These are phyloP conservation scores for Parazoanthus darwini DNA, from an alignment of 92 coral and sea anemone genomes.

Conservation along the genomic window DNA sequence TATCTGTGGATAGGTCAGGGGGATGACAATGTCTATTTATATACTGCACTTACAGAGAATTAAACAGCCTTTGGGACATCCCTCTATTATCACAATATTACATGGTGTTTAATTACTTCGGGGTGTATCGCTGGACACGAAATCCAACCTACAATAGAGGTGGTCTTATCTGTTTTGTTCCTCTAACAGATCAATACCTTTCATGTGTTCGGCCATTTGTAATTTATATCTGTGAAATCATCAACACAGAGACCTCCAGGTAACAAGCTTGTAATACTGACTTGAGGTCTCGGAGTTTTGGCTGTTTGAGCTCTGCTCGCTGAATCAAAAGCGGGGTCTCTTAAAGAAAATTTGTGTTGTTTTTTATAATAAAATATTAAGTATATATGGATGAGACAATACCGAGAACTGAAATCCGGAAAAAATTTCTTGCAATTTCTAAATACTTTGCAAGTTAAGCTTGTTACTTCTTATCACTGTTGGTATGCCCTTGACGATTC, in stretches of 20 bases:
- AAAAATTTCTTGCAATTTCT: neutral
- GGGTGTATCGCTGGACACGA: neutral
- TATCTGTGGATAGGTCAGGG: slow-evolving; percentile 32
- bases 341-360: too few species aligned
- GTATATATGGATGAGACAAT: neutral
- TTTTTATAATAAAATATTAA: neutral
- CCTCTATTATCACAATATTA: slow-evolving; percentile 27
- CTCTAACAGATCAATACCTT: neutral
- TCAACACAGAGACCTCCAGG: neutral
- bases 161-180: neutral
- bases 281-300: neutral
- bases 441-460: slow-evolving; percentile 4
- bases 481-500: too few species aligned
- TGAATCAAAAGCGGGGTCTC: too few species aligned
- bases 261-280: neutral
- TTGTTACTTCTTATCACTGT: neutral
- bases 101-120: neutral
- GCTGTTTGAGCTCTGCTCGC: too few species aligned
- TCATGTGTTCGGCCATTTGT: neutral
- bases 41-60: slow-evolving; percentile 12
- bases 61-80: neutral
- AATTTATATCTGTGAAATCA: slow-evolving; percentile 2
- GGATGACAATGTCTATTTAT: slow-evolving; percentile 38
- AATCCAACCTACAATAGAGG: neutral
- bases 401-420: neutral